These are phyloP conservation scores for Carpatolechia fugitivella DNA, from an alignment of 2,888 invertebrate species.

Conservation along the genomic window DNA sequence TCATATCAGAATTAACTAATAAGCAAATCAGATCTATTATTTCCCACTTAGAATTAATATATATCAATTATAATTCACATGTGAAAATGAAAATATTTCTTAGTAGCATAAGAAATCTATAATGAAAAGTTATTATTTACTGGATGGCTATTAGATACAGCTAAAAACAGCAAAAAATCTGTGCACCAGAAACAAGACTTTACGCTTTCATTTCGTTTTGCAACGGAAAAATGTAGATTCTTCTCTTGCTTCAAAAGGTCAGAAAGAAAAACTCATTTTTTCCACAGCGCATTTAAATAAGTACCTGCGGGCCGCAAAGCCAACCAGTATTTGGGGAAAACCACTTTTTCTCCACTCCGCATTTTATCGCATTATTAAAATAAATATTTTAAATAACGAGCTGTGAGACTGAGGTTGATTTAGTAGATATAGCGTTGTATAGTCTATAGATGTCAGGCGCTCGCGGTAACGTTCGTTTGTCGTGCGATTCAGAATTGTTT, in stretches of 20 bases:
- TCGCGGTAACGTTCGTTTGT: conserved; percentile 36
- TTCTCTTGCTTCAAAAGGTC: neutral
- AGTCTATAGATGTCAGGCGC: conserved; percentile 22
- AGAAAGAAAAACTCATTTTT: conserved; percentile 11
- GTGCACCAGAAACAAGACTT: too few relatives aligned
- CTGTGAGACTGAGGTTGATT: conserved; percentile 38
- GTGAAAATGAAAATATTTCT: too few relatives aligned
- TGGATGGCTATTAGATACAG: too few relatives aligned
- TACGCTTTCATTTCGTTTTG: too few relatives aligned
- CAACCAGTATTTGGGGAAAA: conserved; percentile 28
- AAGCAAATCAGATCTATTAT: neutral
- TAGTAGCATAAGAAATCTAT: too few relatives aligned
- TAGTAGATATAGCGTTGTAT: conserved; percentile 26
- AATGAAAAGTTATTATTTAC: too few relatives aligned
- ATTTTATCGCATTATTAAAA: conserved; percentile 45
- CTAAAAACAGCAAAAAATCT: too few relatives aligned
- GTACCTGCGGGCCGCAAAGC: conserved; percentile 31
- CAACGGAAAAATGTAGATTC: too few relatives aligned
- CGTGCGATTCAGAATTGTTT: conserved; percentile 34
- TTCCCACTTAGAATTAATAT: too few relatives aligned
- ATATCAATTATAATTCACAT: too few relatives aligned
- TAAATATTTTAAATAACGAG: conserved; percentile 50
- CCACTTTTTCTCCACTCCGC: conserved; percentile 26
- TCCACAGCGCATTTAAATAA: conserved; percentile 28
- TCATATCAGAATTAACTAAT: neutral